Evolutionary conservation across 2,797 vertebrate genomes (phyloP).

Genomic region (Pogonophryne albipinna): DNA sequence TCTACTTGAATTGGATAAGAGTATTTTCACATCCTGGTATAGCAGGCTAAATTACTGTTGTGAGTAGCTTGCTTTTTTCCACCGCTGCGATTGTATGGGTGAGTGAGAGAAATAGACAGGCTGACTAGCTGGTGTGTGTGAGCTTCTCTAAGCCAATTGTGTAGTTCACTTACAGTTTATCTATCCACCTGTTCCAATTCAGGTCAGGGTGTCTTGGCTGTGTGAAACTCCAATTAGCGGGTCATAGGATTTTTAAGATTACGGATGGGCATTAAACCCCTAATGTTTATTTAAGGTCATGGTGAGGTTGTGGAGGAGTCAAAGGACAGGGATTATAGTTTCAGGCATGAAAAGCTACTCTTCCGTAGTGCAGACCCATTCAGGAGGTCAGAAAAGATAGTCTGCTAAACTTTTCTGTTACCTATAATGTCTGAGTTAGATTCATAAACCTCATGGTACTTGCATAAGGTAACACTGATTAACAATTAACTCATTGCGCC

Average conservation of each 20-base stretch:
- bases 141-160: conserved; percentile 68
- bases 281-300: conserved; percentile 80
- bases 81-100: not conserved
- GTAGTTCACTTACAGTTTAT: conserved; percentile 65
- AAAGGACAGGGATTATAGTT: conserved; percentile 64
- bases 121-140: conserved; percentile 31
- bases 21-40: not conserved
- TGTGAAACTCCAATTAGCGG: conserved; percentile 77
- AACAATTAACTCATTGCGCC: not conserved
- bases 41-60: not conserved
- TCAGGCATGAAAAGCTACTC: conserved; percentile 16
- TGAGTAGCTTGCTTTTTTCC: not conserved
- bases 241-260: conserved; percentile 74
- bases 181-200: conserved; percentile 72
- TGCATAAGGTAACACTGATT: not conserved
- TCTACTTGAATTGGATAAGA: too few relatives aligned
- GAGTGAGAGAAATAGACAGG: not conserved
- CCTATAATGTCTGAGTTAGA: not conserved
- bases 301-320: conserved; percentile 54
- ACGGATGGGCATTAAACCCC: conserved; percentile 72
- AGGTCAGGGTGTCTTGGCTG: conserved; percentile 69
- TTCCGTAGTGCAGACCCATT: conserved; percentile 19
- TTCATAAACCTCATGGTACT: not conserved
- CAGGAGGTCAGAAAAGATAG: conserved; percentile 9
- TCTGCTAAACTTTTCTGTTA: conserved; percentile 6